Conservation (phyloP, 2,888 invertebrate species). For the Phoenoteleia sp. region DNA sequence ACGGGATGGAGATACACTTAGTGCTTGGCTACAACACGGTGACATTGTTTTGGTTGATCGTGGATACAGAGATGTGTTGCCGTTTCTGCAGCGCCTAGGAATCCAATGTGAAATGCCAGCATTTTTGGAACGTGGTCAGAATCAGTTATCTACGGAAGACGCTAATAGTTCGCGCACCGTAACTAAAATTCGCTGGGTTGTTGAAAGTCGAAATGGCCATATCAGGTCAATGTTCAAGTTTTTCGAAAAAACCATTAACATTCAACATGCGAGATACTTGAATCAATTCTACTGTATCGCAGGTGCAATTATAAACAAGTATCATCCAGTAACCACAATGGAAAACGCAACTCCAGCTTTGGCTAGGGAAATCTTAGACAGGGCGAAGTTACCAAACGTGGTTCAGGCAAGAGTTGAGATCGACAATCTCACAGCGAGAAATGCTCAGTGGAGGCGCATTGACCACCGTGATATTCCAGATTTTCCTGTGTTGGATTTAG, state of each 20-base stretch:
- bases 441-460: slow-evolving; percentile 32
- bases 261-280: slow-evolving; percentile 28
- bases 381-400: slow-evolving; percentile 19
- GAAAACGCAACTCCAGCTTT: slow-evolving; percentile 32
- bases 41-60: slow-evolving; percentile 22
- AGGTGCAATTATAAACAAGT: slow-evolving; percentile 47
- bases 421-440: slow-evolving; percentile 40
- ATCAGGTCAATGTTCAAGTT: slow-evolving; percentile 42
- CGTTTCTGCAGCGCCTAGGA: not conserved
- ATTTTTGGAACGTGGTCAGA: slow-evolving; percentile 17
- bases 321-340: slow-evolving; percentile 42
- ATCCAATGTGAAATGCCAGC: no score
- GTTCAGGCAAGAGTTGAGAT: slow-evolving; percentile 53
- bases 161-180: slow-evolving; percentile 34
- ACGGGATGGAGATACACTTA: not conserved
- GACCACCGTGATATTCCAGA: slow-evolving; percentile 28
- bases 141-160: slow-evolving; percentile 40
- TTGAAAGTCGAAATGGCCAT: slow-evolving; percentile 54
- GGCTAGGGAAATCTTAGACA: slow-evolving; percentile 40
- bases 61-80: slow-evolving; percentile 1
- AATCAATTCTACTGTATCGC: slow-evolving; percentile 1
- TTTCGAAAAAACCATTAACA: slow-evolving; percentile 27
- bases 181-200: slow-evolving; percentile 37
- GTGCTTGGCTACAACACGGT: not conserved
- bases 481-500: slow-evolving; percentile 37